Conservation (phyloP, 1,140 invertebrate species). For the Drosophila novamexicana region DNA sequence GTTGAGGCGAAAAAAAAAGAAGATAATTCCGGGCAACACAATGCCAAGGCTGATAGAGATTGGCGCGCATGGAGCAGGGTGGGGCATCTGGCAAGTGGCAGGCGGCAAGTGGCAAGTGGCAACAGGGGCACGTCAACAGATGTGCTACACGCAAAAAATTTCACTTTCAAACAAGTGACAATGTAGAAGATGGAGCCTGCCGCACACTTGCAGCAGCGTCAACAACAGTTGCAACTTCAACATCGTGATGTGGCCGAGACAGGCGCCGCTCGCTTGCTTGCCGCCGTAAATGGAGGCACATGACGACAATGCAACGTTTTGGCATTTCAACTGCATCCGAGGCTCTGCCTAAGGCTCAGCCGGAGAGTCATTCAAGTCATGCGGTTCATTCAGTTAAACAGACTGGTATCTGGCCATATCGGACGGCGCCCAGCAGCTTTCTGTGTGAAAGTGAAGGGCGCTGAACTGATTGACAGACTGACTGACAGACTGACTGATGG, state of each 20-base stretch:
- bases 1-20: neutral
- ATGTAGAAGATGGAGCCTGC: slow-evolving; percentile 29
- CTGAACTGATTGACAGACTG: slow-evolving; percentile 26
- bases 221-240: slow-evolving; percentile 39
- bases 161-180: slow-evolving; percentile 69
- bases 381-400: slow-evolving; percentile 36
- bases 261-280: slow-evolving; percentile 46
- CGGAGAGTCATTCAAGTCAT: slow-evolving; percentile 29
- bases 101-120: slow-evolving; percentile 11
- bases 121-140: slow-evolving; percentile 25
- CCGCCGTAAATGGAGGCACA: slow-evolving; percentile 66
- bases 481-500: slow-evolving; percentile 4
- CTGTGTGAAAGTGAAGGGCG: slow-evolving; percentile 76
- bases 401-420: slow-evolving; percentile 47
- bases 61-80: neutral
- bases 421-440: slow-evolving; percentile 7
- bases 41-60: slow-evolving; percentile 2
- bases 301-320: slow-evolving; percentile 59
- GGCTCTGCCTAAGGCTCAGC: slow-evolving; percentile 2
- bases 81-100: neutral
- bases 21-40: slow-evolving; percentile 4
- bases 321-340: slow-evolving; percentile 57
- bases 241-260: slow-evolving; percentile 18
- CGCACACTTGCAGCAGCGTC: slow-evolving; percentile 17
- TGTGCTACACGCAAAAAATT: slow-evolving; percentile 63